phyloP scores from a whole-genome alignment of 2,113 vertebrate genomes.

The Abramis brama region DNA sequence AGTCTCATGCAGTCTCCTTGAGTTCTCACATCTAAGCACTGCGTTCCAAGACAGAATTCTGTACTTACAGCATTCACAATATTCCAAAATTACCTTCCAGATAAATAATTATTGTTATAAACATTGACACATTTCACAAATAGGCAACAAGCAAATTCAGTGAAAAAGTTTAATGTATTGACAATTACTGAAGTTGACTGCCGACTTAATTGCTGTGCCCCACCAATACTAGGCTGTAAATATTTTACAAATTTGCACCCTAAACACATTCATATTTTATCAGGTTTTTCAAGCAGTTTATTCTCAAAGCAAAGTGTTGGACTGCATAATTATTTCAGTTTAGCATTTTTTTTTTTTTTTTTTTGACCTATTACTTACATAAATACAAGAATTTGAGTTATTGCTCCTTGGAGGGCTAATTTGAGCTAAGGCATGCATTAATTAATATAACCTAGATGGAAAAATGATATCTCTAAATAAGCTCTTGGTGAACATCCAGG shows the following conservation, averaged over 20 bases:
- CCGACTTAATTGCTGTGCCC: constrained; percentile 78
- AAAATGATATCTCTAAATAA: constrained; percentile 77
- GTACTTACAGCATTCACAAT: constrained; percentile 22
- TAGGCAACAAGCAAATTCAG: constrained; percentile 64
- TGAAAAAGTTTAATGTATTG: constrained; percentile 69
- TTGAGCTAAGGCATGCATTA: constrained; percentile 79
- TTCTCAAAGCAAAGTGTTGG: constrained; percentile 82
- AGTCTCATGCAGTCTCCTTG: constrained; percentile 56
- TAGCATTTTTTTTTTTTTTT: constrained; percentile 73
- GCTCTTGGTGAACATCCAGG: constrained; percentile 73
- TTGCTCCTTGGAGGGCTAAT: constrained; percentile 82
- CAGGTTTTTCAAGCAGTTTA: constrained; percentile 77
- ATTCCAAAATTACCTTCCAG: constrained; percentile 35
- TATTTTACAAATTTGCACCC: constrained; percentile 84
- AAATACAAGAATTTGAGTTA: constrained; percentile 83
- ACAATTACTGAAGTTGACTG: constrained; percentile 80
- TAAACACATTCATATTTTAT: constrained; percentile 84
- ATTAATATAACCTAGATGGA: constrained; percentile 81
- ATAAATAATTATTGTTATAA: constrained; percentile 27
- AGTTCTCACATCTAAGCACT: constrained; percentile 20
- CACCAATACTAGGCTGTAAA: constrained; percentile 81
- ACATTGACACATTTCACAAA: not conserved
- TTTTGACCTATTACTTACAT: constrained; percentile 81
- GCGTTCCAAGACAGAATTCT: not conserved
- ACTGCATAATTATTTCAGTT: constrained; percentile 85